Evolutionary conservation across 37 sponge, comb jelly and placozoan species (phyloP).

Genomic region (Geodia barretti): DNA sequence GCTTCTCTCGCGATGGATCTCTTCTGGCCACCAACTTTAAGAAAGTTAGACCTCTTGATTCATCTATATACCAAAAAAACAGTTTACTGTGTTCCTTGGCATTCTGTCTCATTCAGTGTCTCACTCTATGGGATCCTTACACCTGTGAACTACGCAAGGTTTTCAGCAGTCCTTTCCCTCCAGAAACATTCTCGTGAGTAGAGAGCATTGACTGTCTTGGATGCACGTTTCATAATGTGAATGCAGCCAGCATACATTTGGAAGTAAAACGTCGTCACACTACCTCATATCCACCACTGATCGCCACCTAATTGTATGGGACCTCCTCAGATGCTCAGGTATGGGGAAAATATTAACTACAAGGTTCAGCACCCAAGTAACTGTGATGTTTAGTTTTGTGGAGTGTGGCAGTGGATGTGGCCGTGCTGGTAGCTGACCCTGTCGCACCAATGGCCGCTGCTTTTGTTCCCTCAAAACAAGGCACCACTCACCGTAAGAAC

Average conservation of each 20-base stretch:
- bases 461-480: slow-evolving; percentile 29
- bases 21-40: slow-evolving; percentile 72
- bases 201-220: too few species aligned
- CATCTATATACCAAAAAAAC: neutral
- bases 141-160: slow-evolving; percentile 45
- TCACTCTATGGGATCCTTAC: slow-evolving; percentile 75
- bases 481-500: slow-evolving; percentile 21
- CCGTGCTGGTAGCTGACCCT: slow-evolving; percentile 42
- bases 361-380: too few species aligned
- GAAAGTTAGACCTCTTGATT: slow-evolving; percentile 31
- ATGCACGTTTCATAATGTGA: too few species aligned
- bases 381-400: slow-evolving; percentile 26
- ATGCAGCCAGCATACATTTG: slow-evolving; percentile 25
- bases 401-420: slow-evolving; percentile 42
- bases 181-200: slow-evolving; percentile 59
- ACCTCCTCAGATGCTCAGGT: slow-evolving; percentile 66
- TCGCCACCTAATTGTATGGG: slow-evolving; percentile 66
- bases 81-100: too few species aligned
- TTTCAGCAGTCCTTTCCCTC: slow-evolving; percentile 11
- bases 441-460: slow-evolving; percentile 33
- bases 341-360: neutral
- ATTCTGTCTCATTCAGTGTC: slow-evolving; percentile 38
- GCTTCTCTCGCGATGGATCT: slow-evolving; percentile 81
- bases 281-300: slow-evolving; percentile 50
- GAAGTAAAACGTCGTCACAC: slow-evolving; percentile 49